A percentile compares a stretch with the other conserved stretches of the same genome.
phyloP scores from a whole-genome alignment of 2,113 vertebrate species.

The Phycodurus eques region DNA sequence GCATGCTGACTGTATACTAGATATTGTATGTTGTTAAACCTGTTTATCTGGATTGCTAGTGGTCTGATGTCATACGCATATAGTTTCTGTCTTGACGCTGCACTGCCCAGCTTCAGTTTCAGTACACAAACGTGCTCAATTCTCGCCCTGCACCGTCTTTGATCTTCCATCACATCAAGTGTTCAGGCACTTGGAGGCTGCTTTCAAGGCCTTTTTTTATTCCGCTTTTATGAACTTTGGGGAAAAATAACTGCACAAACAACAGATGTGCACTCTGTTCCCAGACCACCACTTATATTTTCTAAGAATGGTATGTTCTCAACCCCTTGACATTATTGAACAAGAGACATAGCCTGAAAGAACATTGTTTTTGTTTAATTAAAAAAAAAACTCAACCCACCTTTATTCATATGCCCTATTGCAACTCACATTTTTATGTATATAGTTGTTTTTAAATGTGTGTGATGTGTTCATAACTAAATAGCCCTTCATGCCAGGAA shows the following conservation, averaged over 20 bases:
- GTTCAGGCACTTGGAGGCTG: slow-evolving; percentile 5
- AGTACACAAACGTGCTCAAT: slow-evolving; percentile 12
- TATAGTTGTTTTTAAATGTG: slow-evolving; percentile 2
- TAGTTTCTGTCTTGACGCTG: slow-evolving; percentile 58
- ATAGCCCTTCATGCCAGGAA: slow-evolving; percentile 32
- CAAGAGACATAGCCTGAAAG: slow-evolving; percentile 20
- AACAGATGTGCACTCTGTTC: slow-evolving; percentile 54
- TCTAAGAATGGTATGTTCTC: slow-evolving; percentile 37
- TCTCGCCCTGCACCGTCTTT: slow-evolving; percentile 38
- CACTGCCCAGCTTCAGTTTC: slow-evolving; percentile 45
- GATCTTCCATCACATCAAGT: slow-evolving; percentile 40
- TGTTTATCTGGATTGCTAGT: slow-evolving; percentile 62
- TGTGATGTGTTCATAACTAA: neutral
- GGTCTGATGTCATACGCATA: slow-evolving; percentile 66
- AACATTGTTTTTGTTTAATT: neutral
- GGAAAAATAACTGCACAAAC: slow-evolving; percentile 39
- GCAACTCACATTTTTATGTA: neutral
- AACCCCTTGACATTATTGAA: slow-evolving; percentile 25
- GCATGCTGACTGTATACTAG: slow-evolving; percentile 17
- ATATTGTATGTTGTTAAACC: slow-evolving; percentile 59
- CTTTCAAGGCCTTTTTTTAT: slow-evolving; percentile 22
- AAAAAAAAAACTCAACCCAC: neutral
- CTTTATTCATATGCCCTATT: neutral
- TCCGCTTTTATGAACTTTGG: slow-evolving; percentile 18
- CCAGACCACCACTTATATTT: slow-evolving; percentile 32